Evolutionary conservation across 2,888 invertebrate genomes (phyloP), one percentile per base, ranked within the genome.

Genomic region (Scaeva pyrastri): DNA sequence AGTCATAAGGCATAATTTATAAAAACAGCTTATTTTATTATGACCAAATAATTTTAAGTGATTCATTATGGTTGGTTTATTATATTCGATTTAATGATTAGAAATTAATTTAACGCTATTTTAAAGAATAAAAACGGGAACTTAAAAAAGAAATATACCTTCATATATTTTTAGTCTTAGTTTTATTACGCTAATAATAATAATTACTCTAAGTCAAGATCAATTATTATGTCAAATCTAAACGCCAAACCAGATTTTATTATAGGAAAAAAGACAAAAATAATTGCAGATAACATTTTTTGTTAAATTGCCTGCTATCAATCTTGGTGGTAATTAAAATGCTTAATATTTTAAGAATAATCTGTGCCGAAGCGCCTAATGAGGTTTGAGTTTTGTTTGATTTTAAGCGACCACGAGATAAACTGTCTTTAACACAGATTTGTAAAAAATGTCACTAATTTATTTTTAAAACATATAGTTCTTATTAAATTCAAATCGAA

Each of bases 1-100:
- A 64, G 64, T 64, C 64, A 64, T 64, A 64, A 41, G 62, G 21
- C 21, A 21, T 60, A 39, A 60, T 60, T 60, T 60, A 60, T 41
- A 39, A 60, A 41, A 60, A 41, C 60, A 8, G 14, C 31, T 31
- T 31, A 36, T 58, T 58, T 58, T 62, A 62, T 62, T n/a, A 1
- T 41, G 60, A 4, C 23, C n/a, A 14, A 62, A 62, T 62, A 43
- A 19, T 19, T 58, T 39, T 10, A 62, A 23, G 43, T 62, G 62
- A 62, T 41, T 62, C 43, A 62, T 62, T 31, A 31, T 31, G 31
- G 5, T 31, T 62, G 39, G 43, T 23, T 62, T 43, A 62, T 62
- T 23, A 62, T 23, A 43, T 43, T 62, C 62, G 43, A 41, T 41
- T 43, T 43, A 23, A 60, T 60, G 60, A 41, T 62, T 62, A n/a